A percentile compares a stretch with the other conserved stretches of the same genome.
phyloP scores from a whole-genome alignment of 2,797 vertebrate species.

The Novumbra hubbsi region DNA sequence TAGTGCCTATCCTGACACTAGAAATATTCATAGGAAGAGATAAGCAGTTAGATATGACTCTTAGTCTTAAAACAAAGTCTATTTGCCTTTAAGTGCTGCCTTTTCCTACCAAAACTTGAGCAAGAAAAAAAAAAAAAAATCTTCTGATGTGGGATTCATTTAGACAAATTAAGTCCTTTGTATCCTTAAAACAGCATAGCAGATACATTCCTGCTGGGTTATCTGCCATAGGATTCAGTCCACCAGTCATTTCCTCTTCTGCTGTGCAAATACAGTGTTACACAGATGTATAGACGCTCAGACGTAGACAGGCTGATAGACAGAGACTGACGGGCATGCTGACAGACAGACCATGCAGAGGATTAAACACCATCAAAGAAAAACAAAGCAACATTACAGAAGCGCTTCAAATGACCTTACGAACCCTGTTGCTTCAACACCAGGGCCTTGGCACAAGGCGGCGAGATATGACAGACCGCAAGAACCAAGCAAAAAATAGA shows the following conservation, averaged over 20 bases:
- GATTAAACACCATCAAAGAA: conserved; percentile 70
- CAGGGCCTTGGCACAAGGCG: not conserved
- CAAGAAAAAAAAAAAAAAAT: conserved; percentile 61
- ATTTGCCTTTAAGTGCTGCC: conserved; percentile 77
- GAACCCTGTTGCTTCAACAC: not conserved
- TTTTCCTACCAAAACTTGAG: conserved; percentile 74
- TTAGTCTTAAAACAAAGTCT: conserved; percentile 69
- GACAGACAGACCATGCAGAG: conserved; percentile 78
- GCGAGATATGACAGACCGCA: not conserved
- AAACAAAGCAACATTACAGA: not conserved
- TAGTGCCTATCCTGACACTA: not conserved
- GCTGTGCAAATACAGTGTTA: conserved; percentile 75
- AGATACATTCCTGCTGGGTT: conserved; percentile 38
- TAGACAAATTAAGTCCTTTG: conserved; percentile 40
- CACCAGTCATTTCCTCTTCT: conserved; percentile 70
- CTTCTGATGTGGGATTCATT: conserved; percentile 67
- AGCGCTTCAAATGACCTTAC: not conserved
- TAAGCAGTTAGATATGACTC: conserved; percentile 69
- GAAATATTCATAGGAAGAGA: conserved; percentile 71
- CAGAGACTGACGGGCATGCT: conserved; percentile 77
- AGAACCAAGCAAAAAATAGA: conserved; percentile 43
- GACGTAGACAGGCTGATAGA: conserved; percentile 75
- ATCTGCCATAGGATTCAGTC: conserved; percentile 51
- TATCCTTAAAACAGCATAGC: conserved; percentile 47
- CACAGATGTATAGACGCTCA: conserved; percentile 73